Conservation (phyloP, 2,888 invertebrate genomes). For the Muschampia plurimacula region DNA sequence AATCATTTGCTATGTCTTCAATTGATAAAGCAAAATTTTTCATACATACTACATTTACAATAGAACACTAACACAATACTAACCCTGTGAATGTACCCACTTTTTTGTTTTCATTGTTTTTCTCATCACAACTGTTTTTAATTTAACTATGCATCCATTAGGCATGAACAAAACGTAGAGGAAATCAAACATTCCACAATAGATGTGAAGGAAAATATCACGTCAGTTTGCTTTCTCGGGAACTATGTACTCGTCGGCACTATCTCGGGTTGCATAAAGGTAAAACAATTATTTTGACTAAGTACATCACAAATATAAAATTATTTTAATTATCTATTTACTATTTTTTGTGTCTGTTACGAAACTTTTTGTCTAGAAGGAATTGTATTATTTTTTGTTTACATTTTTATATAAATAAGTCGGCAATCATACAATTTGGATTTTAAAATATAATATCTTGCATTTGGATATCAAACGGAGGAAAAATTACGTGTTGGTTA, state of each 20-base stretch:
- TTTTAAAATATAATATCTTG: too few relatives aligned
- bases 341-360: neutral
- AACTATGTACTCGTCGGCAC: constrained; percentile 77
- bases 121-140: constrained; percentile 25
- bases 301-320: constrained; percentile 4
- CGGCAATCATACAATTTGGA: too few relatives aligned
- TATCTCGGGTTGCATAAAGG: constrained; percentile 71
- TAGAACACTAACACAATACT: neutral
- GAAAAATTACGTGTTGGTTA: too few relatives aligned
- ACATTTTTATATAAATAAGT: too few relatives aligned
- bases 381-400: too few relatives aligned
- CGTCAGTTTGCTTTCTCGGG: constrained; percentile 84
- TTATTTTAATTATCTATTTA: neutral
- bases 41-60: neutral
- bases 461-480: too few relatives aligned
- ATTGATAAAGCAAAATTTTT: neutral
- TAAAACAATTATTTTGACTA: constrained; percentile 47
- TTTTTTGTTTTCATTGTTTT: constrained; percentile 9
- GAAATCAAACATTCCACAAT: constrained; percentile 81
- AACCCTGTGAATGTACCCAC: constrained; percentile 16
- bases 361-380: too few relatives aligned
- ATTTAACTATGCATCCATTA: constrained; percentile 50
- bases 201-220: constrained; percentile 84
- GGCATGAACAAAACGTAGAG: constrained; percentile 78
- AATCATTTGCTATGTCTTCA: neutral